Evolutionary conservation across 1,140 invertebrate species (phyloP).

Genomic region (Monomorium pharaonis): DNA sequence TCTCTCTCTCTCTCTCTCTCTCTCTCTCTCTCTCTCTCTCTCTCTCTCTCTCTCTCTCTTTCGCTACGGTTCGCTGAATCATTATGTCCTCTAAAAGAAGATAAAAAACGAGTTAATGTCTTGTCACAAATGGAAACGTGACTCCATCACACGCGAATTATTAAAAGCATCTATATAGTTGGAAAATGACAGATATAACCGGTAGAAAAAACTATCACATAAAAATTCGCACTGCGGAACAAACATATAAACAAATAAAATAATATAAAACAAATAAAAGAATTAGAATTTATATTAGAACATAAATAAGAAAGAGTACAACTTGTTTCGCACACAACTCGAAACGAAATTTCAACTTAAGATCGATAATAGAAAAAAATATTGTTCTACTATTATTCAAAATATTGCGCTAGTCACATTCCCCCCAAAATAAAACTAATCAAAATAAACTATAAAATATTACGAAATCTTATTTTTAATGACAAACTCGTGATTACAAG

Average conservation of each 20-base stretch:
- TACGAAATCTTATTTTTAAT: slow-evolving; percentile 12
- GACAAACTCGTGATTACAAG: background rate
- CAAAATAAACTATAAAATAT: too few species aligned
- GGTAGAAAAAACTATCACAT: background rate
- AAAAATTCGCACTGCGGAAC: background rate
- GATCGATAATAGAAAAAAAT: background rate
- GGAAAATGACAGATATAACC: background rate
- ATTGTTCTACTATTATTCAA: background rate
- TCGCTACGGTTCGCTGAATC: slow-evolving; percentile 28
- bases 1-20: slow-evolving; percentile 12
- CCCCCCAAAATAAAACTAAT: too few species aligned
- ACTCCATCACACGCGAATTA: background rate
- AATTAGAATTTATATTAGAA: background rate
- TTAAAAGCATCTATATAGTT: background rate
- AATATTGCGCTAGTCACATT: background rate
- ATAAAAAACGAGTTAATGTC: slow-evolving; percentile 63
- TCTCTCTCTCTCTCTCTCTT: background rate
- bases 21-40: background rate
- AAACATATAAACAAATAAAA: background rate
- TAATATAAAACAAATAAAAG: background rate
- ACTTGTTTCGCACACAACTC: background rate
- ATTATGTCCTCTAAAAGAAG: slow-evolving; percentile 47
- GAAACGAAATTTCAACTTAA: background rate
- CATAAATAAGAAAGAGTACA: background rate
- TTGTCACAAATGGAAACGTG: background rate